These are phyloP conservation scores for Phrynocephalus forsythii DNA, from an alignment of 2,797 vertebrate species.

Conservation along the genomic window DNA sequence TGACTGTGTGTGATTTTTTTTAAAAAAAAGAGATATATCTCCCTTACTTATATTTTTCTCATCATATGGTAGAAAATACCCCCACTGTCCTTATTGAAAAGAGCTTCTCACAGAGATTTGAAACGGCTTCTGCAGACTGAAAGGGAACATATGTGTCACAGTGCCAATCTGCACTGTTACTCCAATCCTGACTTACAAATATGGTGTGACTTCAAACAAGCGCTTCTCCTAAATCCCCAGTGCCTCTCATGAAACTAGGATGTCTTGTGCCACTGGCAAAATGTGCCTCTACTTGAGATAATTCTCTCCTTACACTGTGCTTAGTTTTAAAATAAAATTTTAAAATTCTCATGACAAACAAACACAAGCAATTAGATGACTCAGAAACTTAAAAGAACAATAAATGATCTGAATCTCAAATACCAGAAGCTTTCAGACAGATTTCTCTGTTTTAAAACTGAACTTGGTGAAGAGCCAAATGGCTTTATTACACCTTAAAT, in stretches of 20 bases:
- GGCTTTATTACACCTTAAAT: background rate
- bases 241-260: conserved; percentile 45
- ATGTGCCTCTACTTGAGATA: conserved; percentile 45
- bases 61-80: conserved; percentile 23
- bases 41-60: conserved; percentile 59
- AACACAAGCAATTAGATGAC: conserved; percentile 32
- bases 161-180: conserved; percentile 41
- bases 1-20: background rate
- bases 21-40: conserved; percentile 49
- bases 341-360: conserved; percentile 6
- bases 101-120: conserved; percentile 59
- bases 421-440: background rate
- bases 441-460: conserved; percentile 17
- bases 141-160: conserved; percentile 63
- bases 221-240: conserved; percentile 56
- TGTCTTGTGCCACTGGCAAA: conserved; percentile 60
- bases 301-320: conserved; percentile 13
- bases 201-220: conserved; percentile 62
- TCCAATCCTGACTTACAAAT: conserved; percentile 66
- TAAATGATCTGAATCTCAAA: conserved; percentile 12
- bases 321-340: conserved; percentile 15
- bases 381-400: conserved; percentile 20
- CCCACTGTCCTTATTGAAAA: conserved; percentile 49
- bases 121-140: conserved; percentile 58
- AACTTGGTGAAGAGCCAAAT: conserved; percentile 4